Evolutionary conservation across 2,888 invertebrate species (phyloP), one percentile per base, ranked within the genome.

Genomic region (Aethes cnicana): DNA sequence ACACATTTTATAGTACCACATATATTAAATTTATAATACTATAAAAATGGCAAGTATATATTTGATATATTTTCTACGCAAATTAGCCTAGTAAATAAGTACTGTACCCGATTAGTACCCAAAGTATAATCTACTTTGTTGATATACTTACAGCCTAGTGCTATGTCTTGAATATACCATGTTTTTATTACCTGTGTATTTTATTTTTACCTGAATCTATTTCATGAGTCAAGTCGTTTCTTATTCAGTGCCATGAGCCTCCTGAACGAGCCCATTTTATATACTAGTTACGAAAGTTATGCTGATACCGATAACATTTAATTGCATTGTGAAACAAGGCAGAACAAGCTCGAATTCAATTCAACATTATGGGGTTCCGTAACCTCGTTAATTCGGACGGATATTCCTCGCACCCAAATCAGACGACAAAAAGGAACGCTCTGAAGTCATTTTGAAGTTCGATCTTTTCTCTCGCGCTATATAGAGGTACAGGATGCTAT

Each of bases 241-340:
- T 1, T 9, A 8, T 23, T 23, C 23, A 23, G 23, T 23, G 93
- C 92, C 91, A 69, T 70, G 93, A 37, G 86, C 93, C 1, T 62
- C 93, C 59, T 35, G 35, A 18, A 11, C 6, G 23, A 7, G 2
- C 5, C 7, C n/a, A n/a, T n/a, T n/a, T n/a, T n/a, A n/a, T n/a
- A n/a, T n/a, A n/a, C n/a, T n/a, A n/a, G n/a, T n/a, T n/a, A n/a
- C n/a, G n/a, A n/a, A n/a, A n/a, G n/a, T n/a, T n/a, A n/a, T n/a
- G n/a, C n/a, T n/a, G n/a, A n/a, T n/a, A n/a, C n/a, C n/a, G n/a
- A n/a, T n/a, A n/a, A n/a, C n/a, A n/a, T n/a, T n/a, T n/a, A n/a
- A n/a, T n/a, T n/a, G n/a, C n/a, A n/a, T n/a, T n/a, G n/a, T n/a
- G n/a, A n/a, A n/a, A n/a, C n/a, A n/a, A n/a, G n/a, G n/a, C n/a